Conservation (phyloP, 2,113 vertebrate genomes). For the Microcebus lehilahytsara region DNA sequence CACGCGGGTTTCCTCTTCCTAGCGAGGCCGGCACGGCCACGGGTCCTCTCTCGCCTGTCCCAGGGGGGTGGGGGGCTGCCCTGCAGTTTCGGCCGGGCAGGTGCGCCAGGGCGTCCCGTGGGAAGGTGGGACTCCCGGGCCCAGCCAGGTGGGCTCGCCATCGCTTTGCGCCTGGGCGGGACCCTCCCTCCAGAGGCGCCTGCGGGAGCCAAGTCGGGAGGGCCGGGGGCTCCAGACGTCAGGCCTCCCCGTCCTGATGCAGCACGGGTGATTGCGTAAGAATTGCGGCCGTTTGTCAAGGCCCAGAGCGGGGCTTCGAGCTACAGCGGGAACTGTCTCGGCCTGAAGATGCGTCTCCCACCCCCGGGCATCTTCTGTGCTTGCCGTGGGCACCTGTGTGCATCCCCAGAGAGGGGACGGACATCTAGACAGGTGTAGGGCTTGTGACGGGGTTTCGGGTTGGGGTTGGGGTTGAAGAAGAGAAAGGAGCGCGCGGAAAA, state of each 20-base stretch:
- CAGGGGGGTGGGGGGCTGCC: too few relatives aligned
- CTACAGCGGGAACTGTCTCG: accelerated
- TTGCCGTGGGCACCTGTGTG: accelerated
- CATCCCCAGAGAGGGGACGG: neutral
- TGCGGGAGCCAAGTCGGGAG: neutral
- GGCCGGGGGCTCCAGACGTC: accelerated
- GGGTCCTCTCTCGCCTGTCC: too few relatives aligned
- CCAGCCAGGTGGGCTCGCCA: too few relatives aligned
- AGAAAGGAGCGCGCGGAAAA: neutral
- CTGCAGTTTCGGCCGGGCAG: too few relatives aligned
- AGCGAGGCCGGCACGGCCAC: neutral
- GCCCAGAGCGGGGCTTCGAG: neutral
- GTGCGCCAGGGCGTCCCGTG: too few relatives aligned
- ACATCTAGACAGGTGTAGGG: neutral
- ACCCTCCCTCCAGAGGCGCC: neutral
- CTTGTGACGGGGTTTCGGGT: accelerated
- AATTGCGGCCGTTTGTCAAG: neutral
- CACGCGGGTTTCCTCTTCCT: neutral
- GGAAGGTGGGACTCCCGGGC: too few relatives aligned
- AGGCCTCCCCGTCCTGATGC: neutral
- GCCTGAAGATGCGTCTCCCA: neutral
- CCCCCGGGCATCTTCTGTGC: accelerated
- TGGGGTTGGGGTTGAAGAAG: accelerated
- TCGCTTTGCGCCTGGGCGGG: too few relatives aligned
- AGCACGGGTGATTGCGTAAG: accelerated